A percentile compares a stretch with the other conserved stretches of the same genome.
phyloP scores from a whole-genome alignment of 2,797 vertebrate species.

The Leptodactylus fallax region DNA sequence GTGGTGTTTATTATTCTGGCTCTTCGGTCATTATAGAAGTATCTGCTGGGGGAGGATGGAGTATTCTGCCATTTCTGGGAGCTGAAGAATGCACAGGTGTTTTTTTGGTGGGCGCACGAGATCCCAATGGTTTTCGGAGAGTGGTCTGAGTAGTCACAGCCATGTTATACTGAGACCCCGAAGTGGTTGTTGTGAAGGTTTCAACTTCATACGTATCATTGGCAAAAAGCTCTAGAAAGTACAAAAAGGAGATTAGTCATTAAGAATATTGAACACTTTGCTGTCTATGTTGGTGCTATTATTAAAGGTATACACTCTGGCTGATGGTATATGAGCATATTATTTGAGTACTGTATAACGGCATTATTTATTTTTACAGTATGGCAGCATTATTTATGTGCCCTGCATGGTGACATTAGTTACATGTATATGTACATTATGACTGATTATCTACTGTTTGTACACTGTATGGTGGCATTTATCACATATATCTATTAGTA shows the following conservation, averaged over 20 bases:
- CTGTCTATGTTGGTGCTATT: too few relatives aligned
- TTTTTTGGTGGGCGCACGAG: not conserved
- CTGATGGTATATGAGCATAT: too few relatives aligned
- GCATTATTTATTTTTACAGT: not conserved
- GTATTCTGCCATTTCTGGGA: conserved; percentile 4
- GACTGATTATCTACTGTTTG: too few relatives aligned
- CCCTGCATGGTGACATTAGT: too few relatives aligned
- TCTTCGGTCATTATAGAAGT: too few relatives aligned
- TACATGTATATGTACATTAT: too few relatives aligned
- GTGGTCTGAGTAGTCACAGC: conserved; percentile 2
- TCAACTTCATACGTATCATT: conserved; percentile 50
- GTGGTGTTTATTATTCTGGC: not conserved
- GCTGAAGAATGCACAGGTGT: not conserved
- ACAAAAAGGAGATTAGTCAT: conserved; percentile 2
- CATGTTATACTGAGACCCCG: conserved; percentile 5
- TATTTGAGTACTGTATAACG: not conserved
- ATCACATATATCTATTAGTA: not conserved
- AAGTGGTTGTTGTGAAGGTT: conserved; percentile 9
- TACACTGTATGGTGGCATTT: not conserved
- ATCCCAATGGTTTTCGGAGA: not conserved
- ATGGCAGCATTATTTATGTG: not conserved
- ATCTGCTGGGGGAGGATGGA: not conserved
- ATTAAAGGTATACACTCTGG: too few relatives aligned
- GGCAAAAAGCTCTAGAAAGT: conserved; percentile 32
- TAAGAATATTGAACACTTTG: too few relatives aligned